These are phyloP conservation scores for Eulithis prunata DNA, from an alignment of 2,888 invertebrate species.

Conservation along the genomic window DNA sequence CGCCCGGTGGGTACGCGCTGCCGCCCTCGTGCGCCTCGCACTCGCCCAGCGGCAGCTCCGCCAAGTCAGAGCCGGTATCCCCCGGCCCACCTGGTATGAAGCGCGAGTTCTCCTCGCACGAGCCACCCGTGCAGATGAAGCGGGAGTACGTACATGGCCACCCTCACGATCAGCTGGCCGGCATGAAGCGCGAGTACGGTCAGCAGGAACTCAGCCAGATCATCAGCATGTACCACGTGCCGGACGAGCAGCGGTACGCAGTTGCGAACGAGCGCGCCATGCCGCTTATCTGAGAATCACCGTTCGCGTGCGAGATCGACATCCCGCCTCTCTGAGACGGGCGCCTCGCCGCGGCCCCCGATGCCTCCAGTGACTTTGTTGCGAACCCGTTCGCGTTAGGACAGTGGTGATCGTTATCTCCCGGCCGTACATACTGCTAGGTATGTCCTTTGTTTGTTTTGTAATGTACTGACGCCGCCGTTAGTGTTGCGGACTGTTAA, in stretches of 20 bases:
- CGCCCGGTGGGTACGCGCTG: slow-evolving; percentile 86
- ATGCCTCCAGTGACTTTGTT: slow-evolving; percentile 69
- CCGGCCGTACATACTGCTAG: slow-evolving; percentile 77
- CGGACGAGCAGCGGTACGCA: slow-evolving; percentile 86
- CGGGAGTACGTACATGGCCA: slow-evolving; percentile 81
- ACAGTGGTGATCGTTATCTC: slow-evolving; percentile 79
- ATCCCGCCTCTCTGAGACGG: slow-evolving; percentile 86
- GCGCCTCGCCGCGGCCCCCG: slow-evolving; percentile 77
- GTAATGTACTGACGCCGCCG: slow-evolving; percentile 69
- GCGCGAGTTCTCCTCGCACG: slow-evolving; percentile 81
- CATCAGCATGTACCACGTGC: slow-evolving; percentile 88
- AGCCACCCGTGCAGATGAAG: slow-evolving; percentile 80
- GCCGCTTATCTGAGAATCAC: slow-evolving; percentile 87
- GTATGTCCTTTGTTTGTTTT: slow-evolving; percentile 82
- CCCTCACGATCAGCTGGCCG: slow-evolving; percentile 71
- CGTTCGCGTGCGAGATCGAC: slow-evolving; percentile 86
- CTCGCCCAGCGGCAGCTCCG: slow-evolving; percentile 94
- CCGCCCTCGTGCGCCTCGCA: slow-evolving; percentile 89
- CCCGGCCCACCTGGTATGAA: slow-evolving; percentile 87
- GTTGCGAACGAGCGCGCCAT: slow-evolving; percentile 85
- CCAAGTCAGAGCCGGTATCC: slow-evolving; percentile 95
- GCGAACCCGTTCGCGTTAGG: slow-evolving; percentile 65
- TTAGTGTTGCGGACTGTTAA: slow-evolving; percentile 76
- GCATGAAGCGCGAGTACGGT: slow-evolving; percentile 90
- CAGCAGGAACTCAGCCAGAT: slow-evolving; percentile 86